Evolutionary conservation across 1,140 invertebrate species (phyloP), one percentile per base, ranked within the genome.

Genomic region (Zaprionus lachaisei): DNA sequence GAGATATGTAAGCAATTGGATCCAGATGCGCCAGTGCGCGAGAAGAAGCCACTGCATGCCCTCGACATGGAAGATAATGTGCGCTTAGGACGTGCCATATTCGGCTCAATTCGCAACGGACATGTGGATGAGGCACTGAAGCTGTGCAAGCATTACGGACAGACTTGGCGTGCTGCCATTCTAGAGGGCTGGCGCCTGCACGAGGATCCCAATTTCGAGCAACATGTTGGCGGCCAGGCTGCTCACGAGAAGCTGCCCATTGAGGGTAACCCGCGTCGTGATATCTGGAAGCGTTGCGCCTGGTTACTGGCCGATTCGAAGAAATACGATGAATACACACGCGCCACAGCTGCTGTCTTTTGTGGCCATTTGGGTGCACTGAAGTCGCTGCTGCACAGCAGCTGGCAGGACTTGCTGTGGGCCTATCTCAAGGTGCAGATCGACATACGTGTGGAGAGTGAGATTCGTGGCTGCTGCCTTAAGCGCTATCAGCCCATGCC

Each of bases 371-470:
- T 98, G 24, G 93, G 95, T 20, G 95, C 96, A 14, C 87, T 98
- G 9, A 91, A 98, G 11, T 94, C 96, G 6, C 94, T 96, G 1
- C 96, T 97, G 72, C 92, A 93, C 62, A 93, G 94, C 11, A 95
- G 95, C 15, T 99, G 98, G 98, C 96, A 97, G 90, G 98, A 99
- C 93, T 94, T 96, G 64, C 93, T 99, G 12, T 99, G 98, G 98
- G 97, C 97, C 11, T 96, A 98, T 91, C 94, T 98, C 73, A 96
- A 96, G 83, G 95, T 95, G 0, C 95, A 97, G 78, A 95, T 99
- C 68, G 98, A 99, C 92, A 95, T 96, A 15, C 94, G 95, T 72
- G 97, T 99, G 2, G 98, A 99, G 93, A 94, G 94, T 92, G 92
- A 94, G 94, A 91, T 95, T 77, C 77, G 94, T 79, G 75, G 94